phyloP scores from a whole-genome alignment of 2,113 vertebrate species.

The Brachyistius frenatus region DNA sequence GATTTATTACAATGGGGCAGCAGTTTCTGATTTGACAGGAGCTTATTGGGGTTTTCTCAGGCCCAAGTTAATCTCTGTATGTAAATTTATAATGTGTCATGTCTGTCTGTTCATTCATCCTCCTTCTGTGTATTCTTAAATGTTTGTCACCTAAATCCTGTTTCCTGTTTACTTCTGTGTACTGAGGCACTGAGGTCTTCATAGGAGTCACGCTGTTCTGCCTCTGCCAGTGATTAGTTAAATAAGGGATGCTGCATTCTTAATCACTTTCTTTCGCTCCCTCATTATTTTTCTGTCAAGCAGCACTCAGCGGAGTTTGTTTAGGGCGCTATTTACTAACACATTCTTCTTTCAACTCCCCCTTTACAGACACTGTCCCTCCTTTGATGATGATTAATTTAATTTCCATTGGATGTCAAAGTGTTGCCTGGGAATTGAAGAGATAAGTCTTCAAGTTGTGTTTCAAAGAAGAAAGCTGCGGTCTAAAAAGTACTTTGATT shows the following conservation, averaged over 20 bases:
- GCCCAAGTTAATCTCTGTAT: neutral
- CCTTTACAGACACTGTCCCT: constrained; percentile 26
- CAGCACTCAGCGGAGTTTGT: constrained; percentile 62
- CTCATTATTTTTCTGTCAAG: constrained; percentile 69
- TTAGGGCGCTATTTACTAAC: constrained; percentile 61
- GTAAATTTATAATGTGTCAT: neutral
- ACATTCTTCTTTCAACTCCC: constrained; percentile 43
- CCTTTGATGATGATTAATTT: constrained; percentile 64
- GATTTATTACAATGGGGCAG: neutral
- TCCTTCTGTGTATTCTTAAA: neutral
- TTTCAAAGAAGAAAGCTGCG: constrained; percentile 51
- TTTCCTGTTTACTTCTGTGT: constrained; percentile 29
- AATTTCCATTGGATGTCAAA: constrained; percentile 50
- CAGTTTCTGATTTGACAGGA: neutral
- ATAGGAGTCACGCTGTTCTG: constrained; percentile 33
- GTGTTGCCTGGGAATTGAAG: constrained; percentile 33
- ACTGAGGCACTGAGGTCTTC: constrained; percentile 29
- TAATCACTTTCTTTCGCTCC: constrained; percentile 56
- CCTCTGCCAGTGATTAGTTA: constrained; percentile 45
- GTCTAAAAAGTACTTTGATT: constrained; percentile 51
- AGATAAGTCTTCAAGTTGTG: constrained; percentile 47
- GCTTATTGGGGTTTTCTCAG: neutral
- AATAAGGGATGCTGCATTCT: constrained; percentile 56
- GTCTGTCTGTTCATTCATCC: constrained; percentile 21
- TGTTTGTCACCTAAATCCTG: constrained; percentile 1